Percentiles rank a stretch among this genome's conserved stretches.
These are phyloP conservation scores for Macrotrachela quadricornifera DNA, from an alignment of 1,140 invertebrate species.

Conservation along the genomic window DNA sequence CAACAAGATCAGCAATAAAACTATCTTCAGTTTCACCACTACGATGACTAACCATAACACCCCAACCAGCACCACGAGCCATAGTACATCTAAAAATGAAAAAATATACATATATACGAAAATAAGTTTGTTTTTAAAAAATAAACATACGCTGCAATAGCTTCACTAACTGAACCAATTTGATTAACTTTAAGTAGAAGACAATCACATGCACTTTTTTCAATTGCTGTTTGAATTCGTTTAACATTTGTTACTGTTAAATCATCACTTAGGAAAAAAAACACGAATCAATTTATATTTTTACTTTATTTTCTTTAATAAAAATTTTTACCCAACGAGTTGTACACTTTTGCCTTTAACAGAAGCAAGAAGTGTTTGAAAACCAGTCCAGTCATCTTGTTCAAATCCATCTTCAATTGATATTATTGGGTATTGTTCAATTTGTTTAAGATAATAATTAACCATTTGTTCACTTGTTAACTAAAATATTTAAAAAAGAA, in stretches of 20 bases:
- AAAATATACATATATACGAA: neutral
- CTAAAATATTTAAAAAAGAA: no score
- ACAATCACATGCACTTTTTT: conserved; percentile 91
- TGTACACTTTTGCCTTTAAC: no score
- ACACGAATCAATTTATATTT: conserved; percentile 1
- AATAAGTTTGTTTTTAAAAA: conserved; percentile 10
- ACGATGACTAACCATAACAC: conserved; percentile 88
- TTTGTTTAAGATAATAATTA: conserved; percentile 68
- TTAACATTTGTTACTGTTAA: conserved; percentile 83
- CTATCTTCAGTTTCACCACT: conserved; percentile 98
- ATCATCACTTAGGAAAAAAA: conserved; percentile 78
- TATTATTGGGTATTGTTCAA: conserved; percentile 78
- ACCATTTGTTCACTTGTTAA: conserved; percentile 43
- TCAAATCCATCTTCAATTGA: conserved; percentile 98
- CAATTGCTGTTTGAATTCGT: conserved; percentile 79
- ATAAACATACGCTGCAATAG: conserved; percentile 52
- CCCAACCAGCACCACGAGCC: conserved; percentile 83
- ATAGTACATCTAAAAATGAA: conserved; percentile 43
- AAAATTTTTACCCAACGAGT: conserved; percentile 9
- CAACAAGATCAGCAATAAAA: conserved; percentile 92
- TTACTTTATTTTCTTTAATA: conserved; percentile 6
- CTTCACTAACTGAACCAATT: conserved; percentile 89
- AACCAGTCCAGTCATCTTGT: conserved; percentile 87
- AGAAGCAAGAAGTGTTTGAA: no score
- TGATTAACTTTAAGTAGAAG: conserved; percentile 92